Conservation (phyloP, 2,113 vertebrate species). For the Cranoglanis bouderius region DNA sequence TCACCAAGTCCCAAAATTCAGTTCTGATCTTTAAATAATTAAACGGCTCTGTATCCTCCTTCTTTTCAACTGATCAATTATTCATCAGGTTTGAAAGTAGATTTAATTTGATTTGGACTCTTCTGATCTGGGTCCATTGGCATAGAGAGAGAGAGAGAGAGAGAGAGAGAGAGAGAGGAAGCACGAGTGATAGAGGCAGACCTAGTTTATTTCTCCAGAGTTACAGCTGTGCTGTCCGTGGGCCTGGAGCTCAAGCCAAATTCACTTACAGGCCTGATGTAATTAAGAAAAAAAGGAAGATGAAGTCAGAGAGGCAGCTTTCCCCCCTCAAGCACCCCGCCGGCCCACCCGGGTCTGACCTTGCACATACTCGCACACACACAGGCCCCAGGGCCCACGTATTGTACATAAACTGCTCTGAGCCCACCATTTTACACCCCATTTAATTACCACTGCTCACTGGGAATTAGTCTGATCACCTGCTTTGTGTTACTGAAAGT, state of each 20-base stretch:
- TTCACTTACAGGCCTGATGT: constrained; percentile 54
- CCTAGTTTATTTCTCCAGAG: constrained; percentile 53
- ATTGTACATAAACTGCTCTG: background rate
- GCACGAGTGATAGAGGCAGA: constrained; percentile 27
- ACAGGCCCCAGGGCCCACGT: background rate
- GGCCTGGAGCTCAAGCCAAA: constrained; percentile 39
- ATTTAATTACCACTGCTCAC: constrained; percentile 26
- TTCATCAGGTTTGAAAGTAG: constrained; percentile 55
- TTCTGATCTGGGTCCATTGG: constrained; percentile 43
- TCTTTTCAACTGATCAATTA: constrained; percentile 55
- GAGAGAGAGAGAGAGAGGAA: constrained; percentile 4
- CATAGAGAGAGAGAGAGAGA: background rate
- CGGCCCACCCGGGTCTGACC: constrained; percentile 4
- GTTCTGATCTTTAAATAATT: constrained; percentile 58
- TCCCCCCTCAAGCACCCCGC: background rate
- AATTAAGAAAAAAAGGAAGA: constrained; percentile 52
- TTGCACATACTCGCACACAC: background rate
- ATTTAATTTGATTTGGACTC: constrained; percentile 60
- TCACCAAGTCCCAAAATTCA: constrained; percentile 45
- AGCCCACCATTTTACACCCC: background rate
- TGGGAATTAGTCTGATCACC: constrained; percentile 41
- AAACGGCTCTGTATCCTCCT: constrained; percentile 48
- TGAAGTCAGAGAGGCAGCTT: constrained; percentile 21
- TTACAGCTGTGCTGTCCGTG: constrained; percentile 51
- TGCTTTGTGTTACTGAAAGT: constrained; percentile 28